phyloP scores from a whole-genome alignment of 1,140 invertebrate genomes.

The Caenorhabditis inopinata region DNA sequence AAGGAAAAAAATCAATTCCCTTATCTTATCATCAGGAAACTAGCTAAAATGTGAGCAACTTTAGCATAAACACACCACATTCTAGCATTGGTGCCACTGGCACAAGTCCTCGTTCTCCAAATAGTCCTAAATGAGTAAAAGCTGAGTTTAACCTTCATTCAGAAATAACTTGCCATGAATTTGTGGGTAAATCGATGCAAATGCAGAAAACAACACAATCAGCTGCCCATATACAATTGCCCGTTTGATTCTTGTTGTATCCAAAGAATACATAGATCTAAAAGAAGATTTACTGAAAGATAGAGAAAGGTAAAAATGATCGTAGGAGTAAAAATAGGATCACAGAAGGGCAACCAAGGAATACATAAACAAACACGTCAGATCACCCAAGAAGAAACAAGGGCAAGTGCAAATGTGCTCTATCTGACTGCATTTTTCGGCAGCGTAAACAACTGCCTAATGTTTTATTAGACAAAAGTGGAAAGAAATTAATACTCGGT shows the following conservation, averaged over 20 bases:
- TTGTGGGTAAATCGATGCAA: conserved; percentile 8
- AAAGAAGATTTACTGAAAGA: neutral
- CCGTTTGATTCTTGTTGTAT: neutral
- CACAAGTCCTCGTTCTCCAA: neutral
- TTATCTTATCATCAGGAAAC: neutral
- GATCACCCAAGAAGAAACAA: neutral
- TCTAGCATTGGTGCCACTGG: conserved; percentile 4
- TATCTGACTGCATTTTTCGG: neutral
- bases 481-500: neutral
- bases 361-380: neutral
- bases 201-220: neutral
- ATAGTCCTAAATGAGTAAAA: neutral
- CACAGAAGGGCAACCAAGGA: neutral
- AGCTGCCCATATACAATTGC: neutral
- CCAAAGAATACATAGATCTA: neutral
- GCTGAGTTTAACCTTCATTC: neutral
- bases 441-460: neutral
- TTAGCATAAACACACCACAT: conserved; percentile 23
- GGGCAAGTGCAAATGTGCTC: neutral
- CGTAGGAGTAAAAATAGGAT: neutral
- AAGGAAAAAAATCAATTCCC: neutral
- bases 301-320: neutral
- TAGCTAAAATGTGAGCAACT: neutral
- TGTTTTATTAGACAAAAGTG: neutral
- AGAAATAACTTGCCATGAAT: neutral